Base-by-base conservation (phyloP, 2,797 vertebrate genomes). In the Chelmon rostratus region DNA sequence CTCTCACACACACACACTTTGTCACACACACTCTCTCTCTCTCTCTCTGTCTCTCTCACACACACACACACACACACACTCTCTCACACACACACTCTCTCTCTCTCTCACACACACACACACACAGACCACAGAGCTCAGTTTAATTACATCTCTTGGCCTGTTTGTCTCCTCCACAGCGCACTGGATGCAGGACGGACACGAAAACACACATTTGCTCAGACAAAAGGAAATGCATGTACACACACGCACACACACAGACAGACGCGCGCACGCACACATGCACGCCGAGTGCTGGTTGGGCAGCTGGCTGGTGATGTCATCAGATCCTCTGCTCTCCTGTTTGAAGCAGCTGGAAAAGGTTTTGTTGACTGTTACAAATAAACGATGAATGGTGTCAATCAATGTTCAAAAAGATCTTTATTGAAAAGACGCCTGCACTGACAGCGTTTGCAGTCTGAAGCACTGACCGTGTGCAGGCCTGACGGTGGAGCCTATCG, bases 71-170 rank as follows among this genome's bases (percentile, higher is more conserved):
- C 47, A 25, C 33, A 37, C 46, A 25, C 64, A 59, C n/a, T n/a
- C n/a, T n/a, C n/a, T n/a, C 19, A 37, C 53, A 71, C 31, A 19
- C 44, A 25, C 4, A 44, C n/a, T n/a, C n/a, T n/a, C n/a, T n/a
- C n/a, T n/a, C n/a, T n/a, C n/a, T n/a, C n/a, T n/a, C n/a, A 25
- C 33, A 37, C 46, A 25, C 64, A 59, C 19, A 37, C 53, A 71
- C 31, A 19, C 44, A 25, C 4, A 44, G 42, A 44, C 49, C 49
- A 15, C 44, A 2, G 4, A 15, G 35, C 62, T 57, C 42, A 62
- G 57, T 54, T 53, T 68, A 68, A 76, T 76, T 76, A 68, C 56
- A 61, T 61, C 28, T 52, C 61, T 63, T 31, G 58, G 47, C 70
- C 35, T 73, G 73, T 42, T 31, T 66, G 73, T 40, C 52, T 74